These are phyloP conservation scores for Rhinella marina DNA, from an alignment of 2,797 vertebrate species.

Conservation along the genomic window DNA sequence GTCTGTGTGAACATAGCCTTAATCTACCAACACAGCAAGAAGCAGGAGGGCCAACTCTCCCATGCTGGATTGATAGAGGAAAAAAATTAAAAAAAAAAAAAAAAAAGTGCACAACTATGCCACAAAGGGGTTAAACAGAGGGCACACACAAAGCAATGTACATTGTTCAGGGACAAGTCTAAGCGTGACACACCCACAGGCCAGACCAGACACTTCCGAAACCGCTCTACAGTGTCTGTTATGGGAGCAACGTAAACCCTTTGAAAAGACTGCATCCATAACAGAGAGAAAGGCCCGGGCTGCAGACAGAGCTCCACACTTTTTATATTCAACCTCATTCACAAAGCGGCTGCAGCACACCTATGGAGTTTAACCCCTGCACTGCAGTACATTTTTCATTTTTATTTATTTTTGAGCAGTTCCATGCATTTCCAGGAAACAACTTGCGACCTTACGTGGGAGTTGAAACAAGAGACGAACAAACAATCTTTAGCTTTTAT, in stretches of 20 bases:
- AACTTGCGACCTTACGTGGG: not conserved
- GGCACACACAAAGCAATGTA: conserved; percentile 36
- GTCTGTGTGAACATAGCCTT: too few species aligned
- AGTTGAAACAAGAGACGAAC: not conserved
- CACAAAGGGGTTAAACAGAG: conserved; percentile 39
- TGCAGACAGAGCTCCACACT: not conserved
- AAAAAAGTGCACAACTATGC: not conserved
- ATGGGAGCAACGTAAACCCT: conserved; percentile 32
- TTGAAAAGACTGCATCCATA: conserved; percentile 28
- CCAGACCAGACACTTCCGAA: conserved; percentile 50
- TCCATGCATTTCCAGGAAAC: not conserved
- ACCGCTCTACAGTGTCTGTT: conserved; percentile 42
- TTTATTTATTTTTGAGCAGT: not conserved
- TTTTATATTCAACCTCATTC: not conserved
- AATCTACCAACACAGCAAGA: too few species aligned
- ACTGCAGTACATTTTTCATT: not conserved
- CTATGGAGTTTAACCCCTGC: not conserved
- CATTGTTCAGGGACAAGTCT: conserved; percentile 54
- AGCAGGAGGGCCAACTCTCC: too few species aligned
- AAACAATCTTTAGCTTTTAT: conserved; percentile 27
- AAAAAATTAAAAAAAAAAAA: fast-evolving
- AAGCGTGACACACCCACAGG: conserved; percentile 44
- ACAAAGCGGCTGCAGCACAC: not conserved
- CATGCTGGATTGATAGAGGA: not conserved
- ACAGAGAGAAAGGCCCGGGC: not conserved